Base-by-base conservation (phyloP, 1,140 invertebrate species). In the Atopsyche davidsoni region DNA sequence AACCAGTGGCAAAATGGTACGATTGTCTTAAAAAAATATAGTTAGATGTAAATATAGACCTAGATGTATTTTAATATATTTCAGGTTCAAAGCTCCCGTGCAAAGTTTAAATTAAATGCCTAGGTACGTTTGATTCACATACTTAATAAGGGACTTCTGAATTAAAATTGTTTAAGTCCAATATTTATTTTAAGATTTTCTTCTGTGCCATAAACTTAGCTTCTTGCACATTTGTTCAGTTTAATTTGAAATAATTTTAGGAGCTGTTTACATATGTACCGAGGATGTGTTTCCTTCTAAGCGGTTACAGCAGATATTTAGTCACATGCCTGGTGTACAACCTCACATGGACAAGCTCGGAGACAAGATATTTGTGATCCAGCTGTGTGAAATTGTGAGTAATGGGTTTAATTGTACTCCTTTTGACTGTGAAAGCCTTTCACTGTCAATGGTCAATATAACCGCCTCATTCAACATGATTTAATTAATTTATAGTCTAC, bases 221-320 rank as follows among this genome's bases (percentile, higher is more conserved):
- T 38, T 9, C 17, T 38, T 28, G 25, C 6, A 7, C 25, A 7
- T 28, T 7, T 28, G 25, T 28, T 28, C 25, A 28, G 6, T 28
- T 28, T 34, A 34, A 13, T 25, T 34, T 57, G n/a, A n/a, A n/a
- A n/a, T n/a, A n/a, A n/a, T n/a, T 42, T 52, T 58, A 79, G 85
- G 81, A 46, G 82, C 79, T 4, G 75, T 85, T 14, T 90, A 85
- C 58, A 82, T 92, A 51, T 85, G 80, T 58, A 89, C 87, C 2
- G 86, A 90, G 70, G 78, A 81, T 67, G 63, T 61, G 13, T 90
- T 90, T 71, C 86, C 87, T 10, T 80, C 79, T 2, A 79, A 74
- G 60, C 68, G 88, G 41, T 66, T 90, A 6, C 64, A 80, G 6
- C 64, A 79, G 53, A 62, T 81, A 19, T 55, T 58, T 34, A 19